Evolutionary conservation across 1,140 invertebrate genomes (phyloP).

Genomic region (Aphidius gifuensis): DNA sequence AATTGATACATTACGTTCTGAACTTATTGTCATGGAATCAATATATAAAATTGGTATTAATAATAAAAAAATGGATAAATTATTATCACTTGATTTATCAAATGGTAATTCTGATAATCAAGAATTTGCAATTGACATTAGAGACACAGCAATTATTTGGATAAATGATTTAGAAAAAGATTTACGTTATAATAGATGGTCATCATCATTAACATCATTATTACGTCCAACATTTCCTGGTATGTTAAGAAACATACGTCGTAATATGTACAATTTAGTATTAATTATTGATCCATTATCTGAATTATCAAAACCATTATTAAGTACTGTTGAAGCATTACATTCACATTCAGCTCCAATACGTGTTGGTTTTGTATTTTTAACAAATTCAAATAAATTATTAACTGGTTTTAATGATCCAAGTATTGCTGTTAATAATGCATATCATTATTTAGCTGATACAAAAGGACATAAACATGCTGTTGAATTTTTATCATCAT

Average conservation of each 20-base stretch:
- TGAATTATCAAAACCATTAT: slow-evolving; percentile 65
- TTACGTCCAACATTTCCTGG: slow-evolving; percentile 94
- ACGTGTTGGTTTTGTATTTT: slow-evolving; percentile 88
- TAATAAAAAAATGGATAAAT: slow-evolving; percentile 58
- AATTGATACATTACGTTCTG: slow-evolving; percentile 79
- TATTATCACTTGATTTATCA: slow-evolving; percentile 78
- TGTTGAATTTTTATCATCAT: slow-evolving; percentile 82
- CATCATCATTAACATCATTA: slow-evolving; percentile 81
- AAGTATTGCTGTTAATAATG: slow-evolving; percentile 83
- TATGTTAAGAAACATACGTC: slow-evolving; percentile 89
- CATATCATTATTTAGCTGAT: slow-evolving; percentile 88
- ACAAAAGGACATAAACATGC: slow-evolving; percentile 71
- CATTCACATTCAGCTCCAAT: slow-evolving; percentile 84
- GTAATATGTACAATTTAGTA: slow-evolving; percentile 93
- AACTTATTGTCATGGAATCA: slow-evolving; percentile 83
- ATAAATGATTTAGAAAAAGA: slow-evolving; percentile 95
- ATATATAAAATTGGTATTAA: slow-evolving; percentile 69
- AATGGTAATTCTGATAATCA: slow-evolving; percentile 52
- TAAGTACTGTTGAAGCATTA: slow-evolving; percentile 89
- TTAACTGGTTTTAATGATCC: slow-evolving; percentile 66
- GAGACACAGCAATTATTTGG: slow-evolving; percentile 89
- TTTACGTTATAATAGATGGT: slow-evolving; percentile 80
- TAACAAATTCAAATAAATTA: slow-evolving; percentile 62
- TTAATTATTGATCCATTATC: slow-evolving; percentile 84
- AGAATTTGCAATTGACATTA: slow-evolving; percentile 89